A percentile compares a stretch with the other conserved stretches of the same genome.
These are phyloP conservation scores for Oncorhynchus kisutch DNA, from an alignment of 2,113 vertebrate genomes.

Conservation along the genomic window DNA sequence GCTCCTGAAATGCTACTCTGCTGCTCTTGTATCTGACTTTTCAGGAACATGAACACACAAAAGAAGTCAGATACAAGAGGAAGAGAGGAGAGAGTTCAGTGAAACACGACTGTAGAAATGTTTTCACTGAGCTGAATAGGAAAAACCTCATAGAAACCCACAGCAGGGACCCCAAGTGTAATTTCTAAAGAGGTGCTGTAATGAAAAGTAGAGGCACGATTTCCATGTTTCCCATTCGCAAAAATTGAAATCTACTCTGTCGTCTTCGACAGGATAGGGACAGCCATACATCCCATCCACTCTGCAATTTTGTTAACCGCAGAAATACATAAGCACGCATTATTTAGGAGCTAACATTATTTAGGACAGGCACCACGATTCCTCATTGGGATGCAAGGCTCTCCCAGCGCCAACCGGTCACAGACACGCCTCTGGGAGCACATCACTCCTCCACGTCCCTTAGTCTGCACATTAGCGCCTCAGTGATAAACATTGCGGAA, in stretches of 20 bases:
- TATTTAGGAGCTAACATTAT: constrained; percentile 10
- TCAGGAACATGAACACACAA: constrained; percentile 1
- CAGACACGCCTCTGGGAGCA: neutral
- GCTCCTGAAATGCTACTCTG: neutral
- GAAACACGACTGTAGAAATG: neutral
- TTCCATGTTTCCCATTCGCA: too few relatives aligned
- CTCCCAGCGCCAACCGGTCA: neutral
- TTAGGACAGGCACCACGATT: constrained; percentile 13
- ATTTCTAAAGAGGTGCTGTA: too few relatives aligned
- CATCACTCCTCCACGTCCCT: neutral
- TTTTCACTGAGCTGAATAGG: neutral
- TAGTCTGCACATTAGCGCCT: neutral
- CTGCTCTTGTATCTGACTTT: constrained; percentile 11
- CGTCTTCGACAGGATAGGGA: neutral
- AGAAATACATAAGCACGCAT: constrained; percentile 19
- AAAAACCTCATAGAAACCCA: too few relatives aligned
- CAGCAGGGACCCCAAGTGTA: too few relatives aligned
- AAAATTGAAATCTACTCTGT: neutral
- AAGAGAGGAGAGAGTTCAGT: constrained; percentile 10
- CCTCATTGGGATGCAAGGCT: constrained; percentile 10
- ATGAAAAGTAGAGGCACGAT: too few relatives aligned
- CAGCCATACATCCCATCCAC: neutral
- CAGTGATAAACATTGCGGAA: neutral
- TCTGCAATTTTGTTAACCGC: constrained; percentile 6
- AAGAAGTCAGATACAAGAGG: neutral